Evolutionary conservation across 2,888 invertebrate genomes (phyloP), one percentile per base, ranked within the genome.

Genomic region (Amiota minor): DNA sequence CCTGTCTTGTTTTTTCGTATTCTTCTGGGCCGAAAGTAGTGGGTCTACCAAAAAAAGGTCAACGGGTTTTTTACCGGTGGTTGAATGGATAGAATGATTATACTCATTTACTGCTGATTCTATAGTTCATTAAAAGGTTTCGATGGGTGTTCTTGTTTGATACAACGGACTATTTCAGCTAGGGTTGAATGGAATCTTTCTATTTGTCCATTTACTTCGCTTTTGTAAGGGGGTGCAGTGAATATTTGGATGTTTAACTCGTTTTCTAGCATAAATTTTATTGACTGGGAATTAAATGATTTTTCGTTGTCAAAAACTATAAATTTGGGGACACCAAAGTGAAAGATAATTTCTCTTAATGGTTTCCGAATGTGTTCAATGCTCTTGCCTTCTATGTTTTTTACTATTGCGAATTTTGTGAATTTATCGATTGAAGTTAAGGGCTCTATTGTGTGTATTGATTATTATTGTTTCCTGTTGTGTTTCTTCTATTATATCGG

Each of bases 311-410:
- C 49, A 12, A 49, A 49, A 49, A 49, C n/a, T 9, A 49, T 49
- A 49, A 12, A 49, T 49, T 49, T 49, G 49, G 49, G 49, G 12
- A 49, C 49, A 12, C 49, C 49, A 49, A 49, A 49, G 9, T 49
- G 49, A 12, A 49, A 49, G 49, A 49, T 49, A 49, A 49, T 49
- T 49, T 49, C 12, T 49, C 49, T 49, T 12, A 49, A 12, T 49
- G 49, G 49, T 49, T 49, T 49, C 49, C 49, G 49, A 49, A 49
- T 49, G 49, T 49, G 49, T 49, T 49, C 49, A 49, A 49, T 49
- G 49, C 49, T 49, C 49, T 49, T 49, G 49, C 49, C 12, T 9
- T 49, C 12, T 49, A 49, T 49, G 49, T 49, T 49, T 49, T 9
- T 49, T 49, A 49, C 49, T 49, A 49, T 49, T 49, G 49, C 49